Percentiles rank a stretch among this genome's conserved stretches.
phyloP scores from a whole-genome alignment of 2,797 vertebrate species.

The Arctocebus calabarensis region DNA sequence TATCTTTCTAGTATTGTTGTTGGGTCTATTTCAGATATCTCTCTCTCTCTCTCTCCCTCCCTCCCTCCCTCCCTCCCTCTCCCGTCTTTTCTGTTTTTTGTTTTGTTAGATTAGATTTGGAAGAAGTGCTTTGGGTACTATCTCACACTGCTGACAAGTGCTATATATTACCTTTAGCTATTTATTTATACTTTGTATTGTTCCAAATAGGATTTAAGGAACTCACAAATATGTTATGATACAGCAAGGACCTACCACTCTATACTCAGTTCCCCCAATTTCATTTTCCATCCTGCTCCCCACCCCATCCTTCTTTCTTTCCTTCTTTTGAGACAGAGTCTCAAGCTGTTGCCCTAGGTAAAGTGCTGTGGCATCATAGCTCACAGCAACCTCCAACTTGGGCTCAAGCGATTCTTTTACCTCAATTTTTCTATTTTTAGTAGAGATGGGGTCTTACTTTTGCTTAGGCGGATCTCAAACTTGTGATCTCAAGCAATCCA shows the following conservation, averaged over 20 bases:
- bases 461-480: no score
- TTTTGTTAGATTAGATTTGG: background rate
- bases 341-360: no score
- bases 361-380: no score
- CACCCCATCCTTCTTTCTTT: background rate
- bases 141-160: background rate
- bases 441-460: no score
- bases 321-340: no score
- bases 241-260: background rate
- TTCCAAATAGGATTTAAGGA: background rate
- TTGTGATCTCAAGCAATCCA: no score
- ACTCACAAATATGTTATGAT: no score
- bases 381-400: no score
- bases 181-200: background rate
- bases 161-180: background rate
- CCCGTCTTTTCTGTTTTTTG: background rate
- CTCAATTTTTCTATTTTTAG: no score
- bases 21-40: background rate
- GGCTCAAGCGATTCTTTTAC: no score
- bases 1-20: background rate
- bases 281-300: background rate
- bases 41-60: no score
- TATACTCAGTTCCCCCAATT: background rate
- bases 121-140: background rate
- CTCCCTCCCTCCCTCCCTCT: no score